Evolutionary conservation across 2,797 vertebrate species (phyloP).

Genomic region (Helostoma temminkii): DNA sequence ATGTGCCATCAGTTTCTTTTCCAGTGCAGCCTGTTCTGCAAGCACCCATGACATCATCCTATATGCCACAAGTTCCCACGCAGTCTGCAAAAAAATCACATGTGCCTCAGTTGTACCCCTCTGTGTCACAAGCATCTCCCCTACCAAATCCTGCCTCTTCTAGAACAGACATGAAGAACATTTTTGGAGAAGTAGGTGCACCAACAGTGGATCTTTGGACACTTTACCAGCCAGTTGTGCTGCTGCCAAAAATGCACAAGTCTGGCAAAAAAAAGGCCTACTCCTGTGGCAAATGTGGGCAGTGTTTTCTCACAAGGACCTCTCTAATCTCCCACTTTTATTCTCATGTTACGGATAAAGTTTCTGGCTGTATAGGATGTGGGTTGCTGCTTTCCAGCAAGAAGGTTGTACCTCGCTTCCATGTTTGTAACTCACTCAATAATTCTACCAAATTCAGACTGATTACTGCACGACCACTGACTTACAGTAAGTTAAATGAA

Average conservation of each 20-base stretch:
- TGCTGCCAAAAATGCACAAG: slow-evolving; percentile 47
- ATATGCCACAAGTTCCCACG: background rate
- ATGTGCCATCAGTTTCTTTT: slow-evolving; percentile 13
- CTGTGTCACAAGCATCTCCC: slow-evolving; percentile 19
- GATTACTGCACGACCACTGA: slow-evolving; percentile 60
- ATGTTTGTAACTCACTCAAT: slow-evolving; percentile 67
- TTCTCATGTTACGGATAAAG: slow-evolving; percentile 67
- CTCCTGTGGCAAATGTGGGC: slow-evolving; percentile 73
- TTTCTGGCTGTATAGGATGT: slow-evolving; percentile 80
- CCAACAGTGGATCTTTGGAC: slow-evolving; percentile 80
- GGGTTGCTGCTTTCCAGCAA: slow-evolving; percentile 78
- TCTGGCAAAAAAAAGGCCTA: slow-evolving; percentile 62
- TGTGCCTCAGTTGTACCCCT: slow-evolving; percentile 50
- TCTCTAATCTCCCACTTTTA: slow-evolving; percentile 71
- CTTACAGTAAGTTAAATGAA: background rate
- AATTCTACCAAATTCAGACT: slow-evolving; percentile 62
- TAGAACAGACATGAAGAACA: slow-evolving; percentile 33
- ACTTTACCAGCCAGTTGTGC: slow-evolving; percentile 80
- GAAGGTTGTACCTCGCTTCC: slow-evolving; percentile 75
- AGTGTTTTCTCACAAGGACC: slow-evolving; percentile 59
- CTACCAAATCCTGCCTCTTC: slow-evolving; percentile 21
- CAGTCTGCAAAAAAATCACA: slow-evolving; percentile 38
- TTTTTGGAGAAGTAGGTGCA: slow-evolving; percentile 61
- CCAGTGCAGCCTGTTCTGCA: background rate
- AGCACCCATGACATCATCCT: slow-evolving; percentile 27